phyloP scores from a whole-genome alignment of 2,113 vertebrate genomes.

The Diphyllodes magnificus region DNA sequence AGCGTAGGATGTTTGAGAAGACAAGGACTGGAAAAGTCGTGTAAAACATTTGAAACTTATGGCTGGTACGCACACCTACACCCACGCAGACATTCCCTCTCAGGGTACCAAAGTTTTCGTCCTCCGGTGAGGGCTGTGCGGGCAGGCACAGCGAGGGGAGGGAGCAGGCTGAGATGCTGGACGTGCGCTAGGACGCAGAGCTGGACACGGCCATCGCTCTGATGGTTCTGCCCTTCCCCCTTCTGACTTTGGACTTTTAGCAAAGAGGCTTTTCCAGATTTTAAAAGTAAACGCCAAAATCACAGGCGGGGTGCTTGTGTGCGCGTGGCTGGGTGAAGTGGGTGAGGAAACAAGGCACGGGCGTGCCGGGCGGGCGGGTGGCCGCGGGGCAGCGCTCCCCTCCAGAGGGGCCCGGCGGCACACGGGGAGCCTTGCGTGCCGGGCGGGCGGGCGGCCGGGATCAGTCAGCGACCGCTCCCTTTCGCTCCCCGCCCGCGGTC shows the following conservation, averaged over 20 bases:
- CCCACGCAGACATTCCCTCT: no score
- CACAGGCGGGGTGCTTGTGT: accelerated
- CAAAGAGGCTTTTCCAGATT: background rate
- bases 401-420: background rate
- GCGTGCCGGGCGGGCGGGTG: background rate
- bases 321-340: accelerated
- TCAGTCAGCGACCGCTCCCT: background rate
- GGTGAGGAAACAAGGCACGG: accelerated
- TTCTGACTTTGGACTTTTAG: background rate
- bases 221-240: background rate
- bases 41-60: background rate
- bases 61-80: background rate
- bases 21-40: background rate
- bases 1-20: accelerated
- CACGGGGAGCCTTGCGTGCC: background rate
- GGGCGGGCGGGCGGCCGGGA: background rate
- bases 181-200: accelerated
- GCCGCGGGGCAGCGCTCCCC: background rate
- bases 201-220: accelerated
- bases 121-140: background rate
- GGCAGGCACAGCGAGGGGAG: background rate
- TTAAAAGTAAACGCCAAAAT: background rate
- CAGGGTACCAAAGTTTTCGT: background rate
- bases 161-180: background rate
- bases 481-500: background rate